Conservation (phyloP, 2,797 vertebrate genomes). For the Aplochiton taeniatus region DNA sequence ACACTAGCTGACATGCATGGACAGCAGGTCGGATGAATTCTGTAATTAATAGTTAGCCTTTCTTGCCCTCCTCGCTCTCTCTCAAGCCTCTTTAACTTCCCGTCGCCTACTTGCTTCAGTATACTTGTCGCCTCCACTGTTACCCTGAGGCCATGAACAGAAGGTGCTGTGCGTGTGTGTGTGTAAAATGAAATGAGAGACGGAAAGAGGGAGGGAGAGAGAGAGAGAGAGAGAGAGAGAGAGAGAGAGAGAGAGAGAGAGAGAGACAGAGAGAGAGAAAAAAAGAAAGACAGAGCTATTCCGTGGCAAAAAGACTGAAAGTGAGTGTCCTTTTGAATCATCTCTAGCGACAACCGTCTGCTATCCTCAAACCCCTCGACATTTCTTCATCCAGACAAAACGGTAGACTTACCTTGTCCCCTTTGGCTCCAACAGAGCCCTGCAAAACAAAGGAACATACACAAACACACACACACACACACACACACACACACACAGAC, state of each 20-base stretch:
- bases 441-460: slow-evolving; percentile 64
- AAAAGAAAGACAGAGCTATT: too few species aligned
- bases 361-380: slow-evolving; percentile 63
- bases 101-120: slow-evolving; percentile 55
- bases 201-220: too few species aligned
- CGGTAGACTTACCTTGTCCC: slow-evolving; percentile 89
- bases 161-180: not conserved
- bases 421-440: slow-evolving; percentile 85
- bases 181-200: too few species aligned
- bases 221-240: too few species aligned
- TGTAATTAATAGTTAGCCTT: slow-evolving; percentile 69
- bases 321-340: slow-evolving; percentile 44
- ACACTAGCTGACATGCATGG: slow-evolving; percentile 50
- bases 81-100: slow-evolving; percentile 53
- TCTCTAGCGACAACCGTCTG: slow-evolving; percentile 70
- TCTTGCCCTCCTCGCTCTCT: slow-evolving; percentile 35
- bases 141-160: slow-evolving; percentile 51
- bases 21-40: slow-evolving; percentile 58
- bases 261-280: too few species aligned
- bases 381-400: slow-evolving; percentile 70
- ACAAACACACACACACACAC: slow-evolving; percentile 35
- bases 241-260: too few species aligned
- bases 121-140: slow-evolving; percentile 66
- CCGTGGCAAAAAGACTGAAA: too few species aligned
- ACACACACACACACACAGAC: slow-evolving; percentile 22